Base-by-base conservation (phyloP, 2,888 invertebrate genomes). In the Eupithecia subumbrata region DNA sequence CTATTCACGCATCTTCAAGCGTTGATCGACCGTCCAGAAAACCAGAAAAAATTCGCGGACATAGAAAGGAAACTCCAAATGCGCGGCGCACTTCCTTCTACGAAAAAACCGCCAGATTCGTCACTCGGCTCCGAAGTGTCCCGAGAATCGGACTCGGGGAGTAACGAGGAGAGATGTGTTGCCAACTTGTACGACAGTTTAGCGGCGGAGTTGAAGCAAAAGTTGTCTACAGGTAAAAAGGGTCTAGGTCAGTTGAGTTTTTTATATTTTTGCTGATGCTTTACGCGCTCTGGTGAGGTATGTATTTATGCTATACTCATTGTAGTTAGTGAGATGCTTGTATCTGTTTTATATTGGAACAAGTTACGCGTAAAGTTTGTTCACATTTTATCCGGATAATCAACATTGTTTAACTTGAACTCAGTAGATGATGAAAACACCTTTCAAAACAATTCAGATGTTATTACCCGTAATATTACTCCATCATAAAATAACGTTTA, bases 151-250 rank as follows among this genome's bases (percentile, higher is more conserved):
- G 96, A 97, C 86, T 96, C 96, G 11, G 96, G 97, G 84, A 96
- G 96, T 86, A 96, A 96, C 82, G 96, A 97, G 88, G 97, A 97
- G 85, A 93, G 96, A 90, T 95, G 93, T 60, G 95, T 97, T 40
- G 96, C 97, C 37, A 97, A 97, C 78, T 95, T 98, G 12, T 99
- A 98, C 89, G 98, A 98, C 89, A 98, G 98, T 60, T 95, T 99
- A 80, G 98, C 98, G 1, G 98, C 98, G 0, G 99, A 99, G 87
- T 91, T 99, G 81, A 96, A 98, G 82, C 89, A 94, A 84, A 94
- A 96, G 95, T 86, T 96, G 95, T 87, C 96, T 90, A 90, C 95
- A 92, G 95, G 95, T 92, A 95, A 95, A 94, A 91, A 91, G 82
- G 94, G 92, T 78, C 76, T 94, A 94, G 94, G 94, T 95, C 89